Conservation (phyloP, 2,797 vertebrate species). For the Anas bahamensis region DNA sequence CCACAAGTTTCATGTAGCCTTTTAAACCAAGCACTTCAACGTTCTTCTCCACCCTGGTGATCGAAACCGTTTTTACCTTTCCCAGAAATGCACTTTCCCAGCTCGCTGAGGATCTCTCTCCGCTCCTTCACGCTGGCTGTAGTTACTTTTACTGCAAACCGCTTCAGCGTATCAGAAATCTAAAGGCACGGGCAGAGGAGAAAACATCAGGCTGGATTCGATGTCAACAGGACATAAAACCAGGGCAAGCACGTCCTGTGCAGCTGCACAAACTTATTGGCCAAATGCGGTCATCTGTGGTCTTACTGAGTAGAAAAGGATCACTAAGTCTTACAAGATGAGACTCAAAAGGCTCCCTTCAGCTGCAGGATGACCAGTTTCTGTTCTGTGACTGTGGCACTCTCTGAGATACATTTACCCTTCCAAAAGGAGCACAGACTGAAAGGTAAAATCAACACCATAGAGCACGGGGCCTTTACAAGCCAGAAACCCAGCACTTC, state of each 20-base stretch:
- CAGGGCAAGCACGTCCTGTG: background rate
- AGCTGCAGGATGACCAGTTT: fast-evolving
- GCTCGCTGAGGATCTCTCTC: constrained; percentile 88
- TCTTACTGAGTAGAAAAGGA: background rate
- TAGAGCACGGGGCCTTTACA: background rate
- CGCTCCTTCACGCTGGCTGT: constrained; percentile 95
- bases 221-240: background rate
- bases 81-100: constrained; percentile 87
- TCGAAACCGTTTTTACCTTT: constrained; percentile 82
- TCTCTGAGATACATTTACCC: background rate
- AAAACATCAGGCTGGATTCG: background rate
- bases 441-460: background rate
- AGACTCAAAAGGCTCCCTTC: background rate
- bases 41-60: background rate
- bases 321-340: fast-evolving
- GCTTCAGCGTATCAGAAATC: constrained; percentile 96
- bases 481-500: background rate
- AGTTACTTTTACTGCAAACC: constrained; percentile 94
- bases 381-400: background rate
- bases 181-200: constrained; percentile 42
- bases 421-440: background rate
- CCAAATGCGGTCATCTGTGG: fast-evolving
- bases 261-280: fast-evolving
- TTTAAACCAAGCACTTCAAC: background rate
- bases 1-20: background rate